Base-by-base conservation (phyloP, 2,113 vertebrate species). In the Brachyhypopomus gauderio region DNA sequence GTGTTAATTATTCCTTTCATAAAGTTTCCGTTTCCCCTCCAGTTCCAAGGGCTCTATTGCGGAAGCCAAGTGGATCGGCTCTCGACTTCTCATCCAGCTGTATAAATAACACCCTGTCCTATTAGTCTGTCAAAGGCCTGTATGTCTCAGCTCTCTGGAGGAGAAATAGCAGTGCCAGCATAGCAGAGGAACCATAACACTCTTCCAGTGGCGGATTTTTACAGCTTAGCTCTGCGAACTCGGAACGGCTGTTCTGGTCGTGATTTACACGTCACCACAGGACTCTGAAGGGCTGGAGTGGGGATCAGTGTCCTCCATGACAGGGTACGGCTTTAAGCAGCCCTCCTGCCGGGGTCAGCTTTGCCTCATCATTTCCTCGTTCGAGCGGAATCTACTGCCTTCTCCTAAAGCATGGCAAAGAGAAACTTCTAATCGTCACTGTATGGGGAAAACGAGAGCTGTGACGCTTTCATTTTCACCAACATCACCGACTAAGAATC, bases 71-170 rank as follows among this genome's bases (percentile, higher is more conserved):
- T 83, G 84, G 79, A 86, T 88, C 87, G 48, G 69, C 62, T 80
- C 74, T 75, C 63, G 75, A 78, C 76, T 86, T 88, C 81, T 88
- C 85, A 84, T 89, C 88, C 88, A 88, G 88, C 87, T 91, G 85
- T 82, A 88, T 89, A 91, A 90, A 90, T 86, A 90, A 84, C 83
- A 85, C 79, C 71, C 78, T 79, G 77, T 81, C 67, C 77, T 75
- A 77, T 36, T 60, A 85, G 72, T 75, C 41, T 73, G 79, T 80
- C 74, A 73, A 76, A 82, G 75, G 23, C 22, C 34, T 79, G 30
- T 67, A 67, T 78, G 38, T 70, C 41, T 27, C 60, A 56, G 70
- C 77, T 45, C 23, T 66, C 23, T 6, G 63, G 59, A 77, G 66
- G 48, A 70, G 64, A 75, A 62, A 62, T 73, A 22, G 7, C 0